Evolutionary conservation across 2,797 vertebrate species (phyloP), one percentile per base, ranked within the genome.

Genomic region (Spinus pinus): DNA sequence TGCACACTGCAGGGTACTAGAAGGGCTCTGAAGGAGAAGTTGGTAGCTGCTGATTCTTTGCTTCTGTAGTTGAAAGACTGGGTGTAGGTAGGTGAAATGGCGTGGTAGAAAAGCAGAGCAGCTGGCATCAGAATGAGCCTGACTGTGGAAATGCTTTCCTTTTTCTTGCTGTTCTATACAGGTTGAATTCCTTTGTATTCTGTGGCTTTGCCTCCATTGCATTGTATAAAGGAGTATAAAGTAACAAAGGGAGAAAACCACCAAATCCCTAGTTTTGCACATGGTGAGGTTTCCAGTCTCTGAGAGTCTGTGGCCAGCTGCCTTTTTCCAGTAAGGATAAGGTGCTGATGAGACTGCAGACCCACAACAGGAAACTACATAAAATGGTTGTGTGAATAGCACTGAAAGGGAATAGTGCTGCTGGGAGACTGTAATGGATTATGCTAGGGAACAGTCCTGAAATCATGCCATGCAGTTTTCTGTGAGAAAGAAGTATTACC

Each of bases 31-130:
- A 92, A 79, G 65, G 33, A 88, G 73, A 94, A 77, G 44, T 46
- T 94, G 73, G 82, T 82, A 41, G 79, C 50, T 73, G 60, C 67
- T 30, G 60, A 39, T 82, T 6, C 1, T 73, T 93, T 79, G 37
- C 72, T 60, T 70, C 61, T 1, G 1, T 47, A 31, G 69, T 61
- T 70, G 41, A 88, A 94, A 94, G 78, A 30, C 51, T 88, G 47
- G 70, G 81, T 94, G 86, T 92, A 72, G 79, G 86, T 83, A 88
- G 72, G 49, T 86, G 88, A 94, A 79, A 77, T 50, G 56, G 77
- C 11, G 0, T 44, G 30, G 62, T 39, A 79, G 73, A 56, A 86
- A 41, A 93, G 81, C 70, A 86, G 39, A 73, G 71, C 60, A 42
- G 14, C 49, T 58, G 44, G 27, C 44, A 57, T 84, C 14, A 51